Evolutionary conservation across 2,113 vertebrate species (phyloP).

Genomic region (Rutilus rutilus): DNA sequence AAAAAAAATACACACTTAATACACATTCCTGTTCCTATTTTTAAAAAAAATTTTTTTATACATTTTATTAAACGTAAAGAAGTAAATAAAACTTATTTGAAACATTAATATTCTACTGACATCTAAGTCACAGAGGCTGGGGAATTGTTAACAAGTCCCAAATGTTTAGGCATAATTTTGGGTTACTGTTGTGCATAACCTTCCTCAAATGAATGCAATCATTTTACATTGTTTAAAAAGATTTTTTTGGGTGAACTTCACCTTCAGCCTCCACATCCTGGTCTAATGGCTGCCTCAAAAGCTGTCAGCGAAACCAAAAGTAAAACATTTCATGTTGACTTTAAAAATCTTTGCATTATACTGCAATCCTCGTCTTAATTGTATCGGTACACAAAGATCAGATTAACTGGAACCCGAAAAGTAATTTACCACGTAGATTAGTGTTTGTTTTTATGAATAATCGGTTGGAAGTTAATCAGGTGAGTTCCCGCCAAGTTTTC

Average conservation of each 20-base stretch:
- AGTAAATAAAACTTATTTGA: background rate
- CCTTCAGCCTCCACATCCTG: background rate
- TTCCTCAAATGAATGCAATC: background rate
- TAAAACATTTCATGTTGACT: slow-evolving; percentile 27
- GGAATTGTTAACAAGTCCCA: background rate
- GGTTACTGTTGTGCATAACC: background rate
- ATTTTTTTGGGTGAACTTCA: background rate
- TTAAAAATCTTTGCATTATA: background rate
- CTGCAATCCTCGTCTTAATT: background rate
- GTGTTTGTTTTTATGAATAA: background rate
- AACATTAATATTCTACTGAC: background rate
- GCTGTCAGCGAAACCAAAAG: background rate
- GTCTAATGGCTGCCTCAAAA: background rate
- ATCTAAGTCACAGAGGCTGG: background rate
- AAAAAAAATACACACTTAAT: background rate
- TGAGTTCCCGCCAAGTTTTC: slow-evolving; percentile 60
- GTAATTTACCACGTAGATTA: background rate
- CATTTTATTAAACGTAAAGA: background rate
- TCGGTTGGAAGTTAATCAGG: slow-evolving; percentile 30
- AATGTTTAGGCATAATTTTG: background rate
- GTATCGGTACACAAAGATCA: too few species aligned
- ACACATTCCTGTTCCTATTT: background rate
- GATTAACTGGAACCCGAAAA: background rate
- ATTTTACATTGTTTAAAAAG: background rate
- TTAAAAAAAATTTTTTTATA: background rate